These are phyloP conservation scores for Lasius platythorax DNA, from an alignment of 2,888 invertebrate species.

Conservation along the genomic window DNA sequence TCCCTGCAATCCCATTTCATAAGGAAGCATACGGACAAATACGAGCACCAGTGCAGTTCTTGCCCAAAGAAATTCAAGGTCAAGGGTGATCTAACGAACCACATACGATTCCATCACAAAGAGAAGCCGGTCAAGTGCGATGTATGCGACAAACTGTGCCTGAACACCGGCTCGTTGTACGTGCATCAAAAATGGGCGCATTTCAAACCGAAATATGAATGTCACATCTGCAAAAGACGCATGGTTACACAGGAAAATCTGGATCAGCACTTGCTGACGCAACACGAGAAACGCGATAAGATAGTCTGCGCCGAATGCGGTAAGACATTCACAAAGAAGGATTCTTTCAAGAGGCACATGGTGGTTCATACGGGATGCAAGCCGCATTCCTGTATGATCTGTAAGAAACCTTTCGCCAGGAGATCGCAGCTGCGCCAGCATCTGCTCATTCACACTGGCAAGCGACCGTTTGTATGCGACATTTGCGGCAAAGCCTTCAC, in stretches of 20 bases:
- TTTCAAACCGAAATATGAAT: constrained; percentile 84
- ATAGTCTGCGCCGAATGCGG: constrained; percentile 84
- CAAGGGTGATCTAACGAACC: constrained; percentile 84
- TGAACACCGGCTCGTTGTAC: constrained; percentile 83
- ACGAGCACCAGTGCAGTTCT: constrained; percentile 83
- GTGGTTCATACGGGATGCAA: constrained; percentile 84
- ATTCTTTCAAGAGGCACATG: constrained; percentile 84
- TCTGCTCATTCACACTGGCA: constrained; percentile 84
- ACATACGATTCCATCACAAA: constrained; percentile 84
- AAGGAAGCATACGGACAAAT: constrained; percentile 83
- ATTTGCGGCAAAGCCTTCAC: constrained; percentile 85
- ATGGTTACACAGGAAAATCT: constrained; percentile 85
- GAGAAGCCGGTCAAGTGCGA: constrained; percentile 84
- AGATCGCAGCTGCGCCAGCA: constrained; percentile 84
- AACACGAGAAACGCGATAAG: constrained; percentile 84
- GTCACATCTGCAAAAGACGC: constrained; percentile 83
- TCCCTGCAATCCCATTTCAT: constrained; percentile 84
- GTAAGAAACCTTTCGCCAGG: constrained; percentile 83
- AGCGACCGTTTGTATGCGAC: constrained; percentile 83
- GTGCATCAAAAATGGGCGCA: constrained; percentile 85
- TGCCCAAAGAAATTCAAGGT: constrained; percentile 84
- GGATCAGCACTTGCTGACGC: constrained; percentile 83
- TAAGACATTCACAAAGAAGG: constrained; percentile 84
- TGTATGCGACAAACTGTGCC: constrained; percentile 83
- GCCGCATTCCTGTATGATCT: constrained; percentile 83